A percentile compares a stretch with the other conserved stretches of the same genome.
Conservation (phyloP, 1,140 invertebrate genomes). For the Drosophila arizonae region DNA sequence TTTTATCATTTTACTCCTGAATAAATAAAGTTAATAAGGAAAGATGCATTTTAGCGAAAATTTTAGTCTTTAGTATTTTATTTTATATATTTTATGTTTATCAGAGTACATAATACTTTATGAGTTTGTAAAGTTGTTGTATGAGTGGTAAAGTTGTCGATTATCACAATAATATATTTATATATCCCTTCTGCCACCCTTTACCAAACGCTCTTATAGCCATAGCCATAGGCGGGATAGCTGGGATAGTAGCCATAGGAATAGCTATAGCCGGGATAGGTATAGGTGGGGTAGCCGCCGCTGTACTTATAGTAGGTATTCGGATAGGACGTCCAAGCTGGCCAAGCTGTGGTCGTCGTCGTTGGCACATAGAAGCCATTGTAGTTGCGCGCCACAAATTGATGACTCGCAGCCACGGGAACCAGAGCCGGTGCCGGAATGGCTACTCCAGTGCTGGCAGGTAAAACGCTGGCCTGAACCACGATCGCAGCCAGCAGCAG, state of each 20-base stretch:
- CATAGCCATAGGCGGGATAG: slow-evolving; percentile 60
- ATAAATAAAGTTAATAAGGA: too few species aligned
- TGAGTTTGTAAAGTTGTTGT: not conserved
- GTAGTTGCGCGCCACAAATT: slow-evolving; percentile 67
- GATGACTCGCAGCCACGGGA: slow-evolving; percentile 59
- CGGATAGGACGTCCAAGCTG: slow-evolving; percentile 45
- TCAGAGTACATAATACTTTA: not conserved
- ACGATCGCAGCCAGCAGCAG: slow-evolving; percentile 31
- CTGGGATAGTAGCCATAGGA: slow-evolving; percentile 56
- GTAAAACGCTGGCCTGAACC: slow-evolving; percentile 42
- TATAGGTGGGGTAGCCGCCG: slow-evolving; percentile 44
- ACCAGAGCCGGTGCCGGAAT: slow-evolving; percentile 32
- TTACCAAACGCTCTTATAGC: slow-evolving; percentile 65
- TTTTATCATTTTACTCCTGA: too few species aligned
- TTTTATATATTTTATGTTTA: not conserved
- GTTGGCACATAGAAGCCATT: slow-evolving; percentile 58
- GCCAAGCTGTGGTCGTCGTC: slow-evolving; percentile 28
- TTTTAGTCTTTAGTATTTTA: too few species aligned
- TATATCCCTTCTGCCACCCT: not conserved
- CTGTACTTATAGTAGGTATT: slow-evolving; percentile 55
- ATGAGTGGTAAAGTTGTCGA: slow-evolving; percentile 6
- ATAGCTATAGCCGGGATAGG: slow-evolving; percentile 46
- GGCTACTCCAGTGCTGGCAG: slow-evolving; percentile 41
- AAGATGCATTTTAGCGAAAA: too few species aligned
- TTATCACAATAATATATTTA: slow-evolving; percentile 56